These are phyloP conservation scores for Phrynocephalus forsythii DNA, from an alignment of 2,797 vertebrate genomes.

Conservation along the genomic window DNA sequence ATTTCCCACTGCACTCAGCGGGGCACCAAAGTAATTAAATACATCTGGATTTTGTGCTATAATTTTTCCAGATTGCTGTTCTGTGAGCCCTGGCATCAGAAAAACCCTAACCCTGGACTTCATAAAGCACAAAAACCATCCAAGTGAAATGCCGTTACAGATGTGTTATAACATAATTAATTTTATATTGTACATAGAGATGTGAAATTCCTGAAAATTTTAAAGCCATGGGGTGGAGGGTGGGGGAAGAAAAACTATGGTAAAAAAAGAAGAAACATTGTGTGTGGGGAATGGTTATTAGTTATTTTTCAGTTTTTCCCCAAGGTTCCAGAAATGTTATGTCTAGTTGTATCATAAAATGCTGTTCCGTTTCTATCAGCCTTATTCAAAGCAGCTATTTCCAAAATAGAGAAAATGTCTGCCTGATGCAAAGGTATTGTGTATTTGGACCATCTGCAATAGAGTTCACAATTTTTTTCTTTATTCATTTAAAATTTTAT, in stretches of 20 bases:
- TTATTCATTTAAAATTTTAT: too few relatives aligned
- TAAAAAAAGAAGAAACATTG: too few relatives aligned
- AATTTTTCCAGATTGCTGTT: not conserved
- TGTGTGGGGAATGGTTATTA: too few relatives aligned
- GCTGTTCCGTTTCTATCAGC: not conserved
- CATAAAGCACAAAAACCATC: not conserved
- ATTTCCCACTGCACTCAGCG: not conserved
- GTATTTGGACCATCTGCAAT: too few relatives aligned
- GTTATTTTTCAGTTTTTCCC: too few relatives aligned
- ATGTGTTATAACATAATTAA: not conserved
- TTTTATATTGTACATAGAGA: not conserved
- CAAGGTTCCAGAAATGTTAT: too few relatives aligned
- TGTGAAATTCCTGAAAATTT: too few relatives aligned
- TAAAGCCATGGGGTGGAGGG: too few relatives aligned
- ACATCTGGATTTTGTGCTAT: not conserved
- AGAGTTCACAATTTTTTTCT: too few relatives aligned
- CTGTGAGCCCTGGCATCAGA: not conserved
- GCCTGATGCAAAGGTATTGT: not conserved
- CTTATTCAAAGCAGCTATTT: not conserved
- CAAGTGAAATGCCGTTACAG: not conserved
- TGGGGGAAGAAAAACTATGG: too few relatives aligned
- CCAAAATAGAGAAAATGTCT: not conserved
- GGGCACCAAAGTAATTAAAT: not conserved
- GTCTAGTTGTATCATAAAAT: not conserved
- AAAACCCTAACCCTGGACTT: not conserved